These are phyloP conservation scores for Epizoanthus illoricatus DNA, from an alignment of 92 coral and sea anemone genomes.

Conservation along the genomic window DNA sequence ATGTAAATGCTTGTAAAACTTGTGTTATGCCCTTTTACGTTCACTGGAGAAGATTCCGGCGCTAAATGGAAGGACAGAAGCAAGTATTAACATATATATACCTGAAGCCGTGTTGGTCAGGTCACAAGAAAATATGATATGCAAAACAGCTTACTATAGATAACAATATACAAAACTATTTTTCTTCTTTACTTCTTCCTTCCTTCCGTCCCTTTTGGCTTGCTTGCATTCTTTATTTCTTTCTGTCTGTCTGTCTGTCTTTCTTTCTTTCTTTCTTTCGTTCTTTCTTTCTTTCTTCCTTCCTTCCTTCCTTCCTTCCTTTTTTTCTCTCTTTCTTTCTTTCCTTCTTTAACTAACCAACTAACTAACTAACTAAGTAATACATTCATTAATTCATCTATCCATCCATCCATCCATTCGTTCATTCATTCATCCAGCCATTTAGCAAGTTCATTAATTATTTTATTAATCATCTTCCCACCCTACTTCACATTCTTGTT, in stretches of 20 bases:
- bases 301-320: too few relatives aligned
- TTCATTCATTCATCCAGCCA: neutral
- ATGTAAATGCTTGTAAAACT: constrained; percentile 5
- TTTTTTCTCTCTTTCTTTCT: too few relatives aligned
- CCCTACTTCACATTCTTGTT: too few relatives aligned
- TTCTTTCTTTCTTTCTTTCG: too few relatives aligned
- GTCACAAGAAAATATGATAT: neutral
- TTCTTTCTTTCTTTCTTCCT: neutral
- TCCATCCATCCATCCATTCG: neutral
- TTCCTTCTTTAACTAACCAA: neutral
- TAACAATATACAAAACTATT: too few relatives aligned
- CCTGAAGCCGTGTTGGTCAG: neutral
- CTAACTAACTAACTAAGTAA: neutral
- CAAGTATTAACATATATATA: neutral
- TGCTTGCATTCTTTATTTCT: neutral
- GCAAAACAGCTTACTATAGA: too few relatives aligned
- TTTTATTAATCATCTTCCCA: too few relatives aligned
- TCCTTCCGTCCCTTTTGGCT: neutral
- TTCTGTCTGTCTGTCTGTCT: too few relatives aligned
- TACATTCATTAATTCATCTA: neutral
- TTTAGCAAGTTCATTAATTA: neutral
- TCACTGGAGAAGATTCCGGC: constrained; percentile 5
- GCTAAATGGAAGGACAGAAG: neutral
- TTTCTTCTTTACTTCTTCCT: neutral
- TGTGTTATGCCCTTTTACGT: neutral